Evolutionary conservation across 2,888 invertebrate species (phyloP), one percentile per base, ranked within the genome.

Genomic region (Rhimphoctona megacephalus): DNA sequence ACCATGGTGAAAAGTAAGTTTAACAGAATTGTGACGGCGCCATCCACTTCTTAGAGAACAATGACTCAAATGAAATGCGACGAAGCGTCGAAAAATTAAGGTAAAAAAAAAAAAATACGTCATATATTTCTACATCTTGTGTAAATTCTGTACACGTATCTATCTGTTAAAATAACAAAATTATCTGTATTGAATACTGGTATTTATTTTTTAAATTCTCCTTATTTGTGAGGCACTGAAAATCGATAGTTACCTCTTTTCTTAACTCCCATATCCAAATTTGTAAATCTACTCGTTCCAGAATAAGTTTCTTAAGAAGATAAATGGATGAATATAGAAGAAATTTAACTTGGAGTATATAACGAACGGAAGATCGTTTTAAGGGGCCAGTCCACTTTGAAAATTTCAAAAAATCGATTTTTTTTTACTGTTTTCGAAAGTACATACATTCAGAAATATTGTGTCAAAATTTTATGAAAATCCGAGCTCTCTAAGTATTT

Each of bases 1-100:
- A n/a, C 25, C 14, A 57, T n/a, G 33, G n/a, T 25, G 17, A 74
- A 73, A 79, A 46, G 25, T 25, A n/a, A 83, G 4, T 78, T 83
- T 22, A 57, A 7, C 39, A 1, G n/a, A 73, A 46, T 36, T 36
- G 11, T 22, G 43, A 30, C 54, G 52, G 52, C 78, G 72, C 52
- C 49, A 25, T 64, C 14, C 39, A 49, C 17, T 39, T 69, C 52
- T 36, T 54, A 19, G 22, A 73, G 54, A 39, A 57, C 1, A n/a
- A 39, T 57, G 73, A 74, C 39, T 57, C 57, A 57, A 57, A 57
- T 7, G 57, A 57, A 54, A 74, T 6, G 54, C 72, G n/a, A 54
- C 9, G 36, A 54, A 49, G 19, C n/a, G 3, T 57, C 73, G 22
- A 25, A 14, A 14, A 17, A 39, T 57, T 25, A 6, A 39, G 5